Base-by-base conservation (phyloP, 2,797 vertebrate species). In the Coranthus polyacanthus region DNA sequence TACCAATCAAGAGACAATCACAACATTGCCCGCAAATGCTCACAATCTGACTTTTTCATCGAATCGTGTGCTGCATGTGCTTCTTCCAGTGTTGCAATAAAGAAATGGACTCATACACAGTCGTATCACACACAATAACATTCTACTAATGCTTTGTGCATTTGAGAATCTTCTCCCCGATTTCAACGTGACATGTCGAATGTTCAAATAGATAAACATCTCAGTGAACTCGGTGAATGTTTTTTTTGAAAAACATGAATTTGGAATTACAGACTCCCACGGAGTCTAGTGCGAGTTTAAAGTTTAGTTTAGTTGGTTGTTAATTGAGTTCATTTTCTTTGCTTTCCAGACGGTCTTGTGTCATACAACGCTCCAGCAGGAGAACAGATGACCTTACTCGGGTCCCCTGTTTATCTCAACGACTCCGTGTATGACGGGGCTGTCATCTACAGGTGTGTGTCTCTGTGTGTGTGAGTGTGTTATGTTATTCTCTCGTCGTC, bases 361-460 rank as follows among this genome's bases (percentile, higher is more conserved):
- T 99, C 97, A 12, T 99, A 99, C 88, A 99, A 91, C 0, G 93
- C 95, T 0, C 97, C 97, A 0, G 92, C 91, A 0, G 97, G 98
- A 44, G 95, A 97, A 68, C 95, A 96, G 83, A 95, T 98, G 57
- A 88, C 88, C 83, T 83, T 95, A 15, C 91, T 94, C 0, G 88
- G 93, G 34, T 88, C 90, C 0, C 41, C 93, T 17, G 92, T 97
- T 84, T 95, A 96, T 74, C 92, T 99, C 81, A 98, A 99, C 0
- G 98, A 99, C 84, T 97, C 97, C 0, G 95, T 98, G 64, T 99
- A 99, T 0, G 98, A 99, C 0, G 98, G 97, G 29, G 97, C 97
- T 0, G 87, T 97, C 9, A 94, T 95, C 52, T 91, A 96, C 94
- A 98, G 97, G 97, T 63, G 42, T 55, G 22, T 60, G 38, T 22